Conservation (phyloP, 2,113 vertebrate species). For the Neopipo cinnamomea region DNA sequence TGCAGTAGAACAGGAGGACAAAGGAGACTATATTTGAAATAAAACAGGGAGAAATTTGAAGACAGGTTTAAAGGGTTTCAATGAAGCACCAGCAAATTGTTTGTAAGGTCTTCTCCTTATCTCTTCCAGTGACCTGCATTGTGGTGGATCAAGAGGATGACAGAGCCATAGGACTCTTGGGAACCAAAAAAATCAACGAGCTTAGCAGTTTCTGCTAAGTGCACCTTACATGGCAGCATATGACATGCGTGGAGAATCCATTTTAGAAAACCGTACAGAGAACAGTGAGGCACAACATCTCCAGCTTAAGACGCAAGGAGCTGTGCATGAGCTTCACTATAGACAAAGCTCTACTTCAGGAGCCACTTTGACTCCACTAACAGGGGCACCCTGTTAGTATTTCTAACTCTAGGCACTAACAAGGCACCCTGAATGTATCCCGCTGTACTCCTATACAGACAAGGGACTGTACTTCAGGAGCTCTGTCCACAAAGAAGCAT, state of each 20-base stretch:
- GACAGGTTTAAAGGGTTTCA: background rate
- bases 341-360: background rate
- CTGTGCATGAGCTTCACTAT: fast-evolving
- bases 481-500: background rate
- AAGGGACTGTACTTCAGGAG: background rate
- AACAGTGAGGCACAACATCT: background rate
- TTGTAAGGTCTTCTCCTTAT: background rate
- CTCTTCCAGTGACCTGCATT: fast-evolving
- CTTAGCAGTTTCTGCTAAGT: background rate
- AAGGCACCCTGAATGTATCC: fast-evolving
- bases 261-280: background rate
- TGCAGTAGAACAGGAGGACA: background rate
- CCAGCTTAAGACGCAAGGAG: background rate
- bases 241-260: background rate
- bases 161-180: background rate
- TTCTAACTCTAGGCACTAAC: no score
- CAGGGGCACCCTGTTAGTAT: background rate
- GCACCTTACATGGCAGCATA: fast-evolving
- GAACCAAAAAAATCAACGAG: background rate
- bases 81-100: background rate
- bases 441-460: no score
- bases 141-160: background rate
- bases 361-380: background rate
- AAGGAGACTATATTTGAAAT: background rate
- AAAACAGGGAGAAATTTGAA: background rate